phyloP scores from a whole-genome alignment of 2,888 invertebrate species.

The Linnaemya vulpina region DNA sequence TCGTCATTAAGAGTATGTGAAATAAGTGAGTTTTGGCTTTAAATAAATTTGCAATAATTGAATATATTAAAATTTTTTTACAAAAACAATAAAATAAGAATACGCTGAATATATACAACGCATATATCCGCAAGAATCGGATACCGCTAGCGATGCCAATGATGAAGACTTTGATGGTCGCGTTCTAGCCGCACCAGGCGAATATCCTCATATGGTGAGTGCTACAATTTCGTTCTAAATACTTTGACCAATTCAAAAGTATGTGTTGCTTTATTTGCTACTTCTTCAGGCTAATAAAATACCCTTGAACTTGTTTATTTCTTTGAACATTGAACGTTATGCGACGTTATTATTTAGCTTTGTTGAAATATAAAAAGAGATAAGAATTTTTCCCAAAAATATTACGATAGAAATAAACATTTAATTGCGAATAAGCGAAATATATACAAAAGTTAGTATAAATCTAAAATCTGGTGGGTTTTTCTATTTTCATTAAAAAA shows the following conservation, averaged over 20 bases:
- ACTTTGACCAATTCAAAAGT: not conserved
- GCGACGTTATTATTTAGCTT: too few species aligned
- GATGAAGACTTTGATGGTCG: slow-evolving; percentile 80
- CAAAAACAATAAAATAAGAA: slow-evolving; percentile 72
- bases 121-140: slow-evolving; percentile 78
- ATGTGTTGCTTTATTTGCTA: not conserved
- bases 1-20: slow-evolving; percentile 74
- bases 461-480: too few species aligned
- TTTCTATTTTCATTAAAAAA: too few species aligned
- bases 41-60: not conserved
- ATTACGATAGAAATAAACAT: too few species aligned
- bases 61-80: not conserved
- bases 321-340: too few species aligned
- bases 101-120: slow-evolving; percentile 79
- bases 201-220: slow-evolving; percentile 82
- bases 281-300: not conserved
- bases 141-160: slow-evolving; percentile 75
- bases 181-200: slow-evolving; percentile 78
- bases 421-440: too few species aligned
- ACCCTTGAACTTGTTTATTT: too few species aligned
- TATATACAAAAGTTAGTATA: too few species aligned
- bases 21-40: slow-evolving; percentile 73
- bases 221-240: not conserved
- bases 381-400: too few species aligned
- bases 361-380: too few species aligned